Evolutionary conservation across 1,140 invertebrate species (phyloP), one percentile per base, ranked within the genome.

Genomic region (Drosophila nasuta): DNA sequence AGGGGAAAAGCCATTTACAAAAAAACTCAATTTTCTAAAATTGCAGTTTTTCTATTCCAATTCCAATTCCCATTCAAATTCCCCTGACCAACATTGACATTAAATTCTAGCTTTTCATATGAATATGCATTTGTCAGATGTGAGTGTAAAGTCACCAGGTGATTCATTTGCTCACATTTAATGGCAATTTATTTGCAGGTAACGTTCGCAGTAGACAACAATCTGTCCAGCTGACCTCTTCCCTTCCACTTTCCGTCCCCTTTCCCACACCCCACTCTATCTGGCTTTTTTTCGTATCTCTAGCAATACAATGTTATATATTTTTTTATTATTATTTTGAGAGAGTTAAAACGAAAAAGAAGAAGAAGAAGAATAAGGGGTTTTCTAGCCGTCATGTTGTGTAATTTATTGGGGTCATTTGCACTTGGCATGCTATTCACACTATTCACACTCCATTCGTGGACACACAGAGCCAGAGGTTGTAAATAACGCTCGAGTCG

Each of bases 351-450:
- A 11, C 15, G 17, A 8, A 25, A 0, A 25, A 25, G 20, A 25
- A 4, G 3, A 25, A 0, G 3, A 25, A 25, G 20, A 20, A 20
- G 20, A 25, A 25, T 3, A 25, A 11, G 54, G 20, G 45, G 35
- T 4, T 48, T 28, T 46, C 33, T 56, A 28, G 56, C n/a, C 13
- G 64, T 46, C 59, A 70, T 60, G 73, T 77, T 77, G 68, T 74
- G 76, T 88, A 83, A 88, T 83, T 88, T 83, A 88, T 89, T 73
- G 81, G 74, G 65, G 81, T 77, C 65, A 75, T 79, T 78, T 82
- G 76, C 52, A 51, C 67, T 73, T 72, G 60, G 48, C 63, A 49
- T 59, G 51, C 38, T 76, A 76, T 70, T 75, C 68, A 75, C 60
- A 65, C 59, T 57, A 60, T 28, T 33, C 28, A 28, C 33, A 28